Evolutionary conservation across 2,888 invertebrate genomes (phyloP), one percentile per base, ranked within the genome.

Genomic region (Syrphus vitripennis): DNA sequence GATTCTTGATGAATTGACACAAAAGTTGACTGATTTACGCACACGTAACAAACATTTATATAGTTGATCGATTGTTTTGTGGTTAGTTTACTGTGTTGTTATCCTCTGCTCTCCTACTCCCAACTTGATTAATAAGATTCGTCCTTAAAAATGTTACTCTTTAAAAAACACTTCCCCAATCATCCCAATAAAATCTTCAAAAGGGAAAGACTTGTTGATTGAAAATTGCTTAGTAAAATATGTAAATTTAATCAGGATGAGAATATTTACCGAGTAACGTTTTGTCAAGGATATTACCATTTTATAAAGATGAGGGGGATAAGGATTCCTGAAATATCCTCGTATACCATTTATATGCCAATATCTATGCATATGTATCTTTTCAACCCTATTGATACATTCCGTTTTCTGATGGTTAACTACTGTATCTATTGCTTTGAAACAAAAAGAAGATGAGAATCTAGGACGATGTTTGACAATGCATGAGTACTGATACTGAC

Each of bases 241-340:
- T 86, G 82, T 78, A 86, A 86, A 86, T 86, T 86, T 86, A 86
- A 86, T 86, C 78, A 82, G 59, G 65, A 40, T 19, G 48, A 72
- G 40, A 6, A 29, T 50, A 45, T 48, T 40, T 59, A 2, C 31
- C 40, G 34, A 50, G 2, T 24, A 26, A 14, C 50, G 3, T 34
- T 37, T 37, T 34, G 24, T 29, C 31, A 48, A 72, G 78, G 69
- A 83, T 69, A 83, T 75, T 79, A 75, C 57, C 79, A 80, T 83
- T 79, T 83, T 57, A 40, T 40, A 21, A 57, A 55, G 5, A 26
- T 16, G 14, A 9, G 16, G 26, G n/a, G 19, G 24, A 19, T n/a
- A n/a, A 12, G 34, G 12, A 29, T 45, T 1, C 9, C 21, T 21
- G 9, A 4, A n/a, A 37, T 24, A 1, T 9, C 3, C 10, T 34